These are phyloP conservation scores for Kobus ellipsiprymnus DNA, from an alignment of 2,113 vertebrate species.

Conservation along the genomic window DNA sequence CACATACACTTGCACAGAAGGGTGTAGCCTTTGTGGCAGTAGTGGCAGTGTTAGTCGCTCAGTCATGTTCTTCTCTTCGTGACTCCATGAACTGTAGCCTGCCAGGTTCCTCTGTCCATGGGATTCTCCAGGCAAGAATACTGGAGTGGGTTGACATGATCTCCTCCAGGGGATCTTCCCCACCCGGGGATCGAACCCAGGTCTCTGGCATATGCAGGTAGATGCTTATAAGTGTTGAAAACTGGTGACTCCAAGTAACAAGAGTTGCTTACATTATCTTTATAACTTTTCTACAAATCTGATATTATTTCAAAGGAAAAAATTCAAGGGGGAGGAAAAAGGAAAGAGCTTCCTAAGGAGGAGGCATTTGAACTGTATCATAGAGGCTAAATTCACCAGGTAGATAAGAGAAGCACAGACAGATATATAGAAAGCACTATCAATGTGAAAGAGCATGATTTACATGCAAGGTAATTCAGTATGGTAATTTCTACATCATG, in stretches of 20 bases:
- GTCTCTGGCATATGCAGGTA: neutral
- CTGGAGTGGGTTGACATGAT: neutral
- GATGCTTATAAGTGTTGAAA: neutral
- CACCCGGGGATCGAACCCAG: neutral
- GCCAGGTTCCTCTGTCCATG: neutral
- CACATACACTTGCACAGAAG: neutral
- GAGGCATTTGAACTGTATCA: neutral
- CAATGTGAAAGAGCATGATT: neutral
- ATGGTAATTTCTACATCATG: neutral
- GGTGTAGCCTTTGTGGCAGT: neutral
- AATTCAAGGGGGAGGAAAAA: neutral
- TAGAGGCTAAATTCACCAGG: neutral
- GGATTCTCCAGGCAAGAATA: neutral
- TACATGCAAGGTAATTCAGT: neutral
- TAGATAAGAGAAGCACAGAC: neutral
- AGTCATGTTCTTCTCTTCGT: neutral
- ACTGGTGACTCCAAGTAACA: neutral
- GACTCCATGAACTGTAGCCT: neutral
- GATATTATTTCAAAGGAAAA: constrained; percentile 13
- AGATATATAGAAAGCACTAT: neutral
- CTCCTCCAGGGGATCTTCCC: neutral
- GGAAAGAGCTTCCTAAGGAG: neutral
- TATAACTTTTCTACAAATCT: constrained; percentile 3
- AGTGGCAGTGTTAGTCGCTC: neutral
- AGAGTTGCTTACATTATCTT: neutral